A percentile compares a stretch with the other conserved stretches of the same genome.
phyloP scores from a whole-genome alignment of 2,888 invertebrate species.

The Petrolisthes manimaculis region DNA sequence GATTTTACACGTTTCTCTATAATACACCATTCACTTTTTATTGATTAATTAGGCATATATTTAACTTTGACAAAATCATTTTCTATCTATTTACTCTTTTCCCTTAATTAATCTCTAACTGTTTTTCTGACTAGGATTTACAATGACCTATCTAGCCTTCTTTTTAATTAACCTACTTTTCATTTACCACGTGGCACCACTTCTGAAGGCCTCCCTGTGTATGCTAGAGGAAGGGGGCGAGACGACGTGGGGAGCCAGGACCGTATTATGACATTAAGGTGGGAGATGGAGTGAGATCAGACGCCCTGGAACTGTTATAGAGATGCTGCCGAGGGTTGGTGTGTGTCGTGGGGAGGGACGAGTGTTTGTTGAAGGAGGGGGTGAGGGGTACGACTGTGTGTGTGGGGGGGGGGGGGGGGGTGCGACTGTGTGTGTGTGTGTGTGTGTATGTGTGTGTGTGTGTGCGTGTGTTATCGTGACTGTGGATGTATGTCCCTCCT shows the following conservation, averaged over 20 bases:
- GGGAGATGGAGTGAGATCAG: background rate
- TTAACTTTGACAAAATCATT: too few relatives aligned
- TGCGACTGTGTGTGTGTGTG: background rate
- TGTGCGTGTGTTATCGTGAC: background rate
- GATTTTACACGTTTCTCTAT: too few relatives aligned
- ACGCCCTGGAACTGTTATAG: background rate
- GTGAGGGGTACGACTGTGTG: background rate
- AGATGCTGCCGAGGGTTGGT: background rate
- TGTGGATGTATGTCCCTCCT: background rate
- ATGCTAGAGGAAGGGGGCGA: background rate
- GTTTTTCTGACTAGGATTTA: too few relatives aligned
- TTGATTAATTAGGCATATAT: too few relatives aligned
- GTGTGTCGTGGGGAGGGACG: background rate
- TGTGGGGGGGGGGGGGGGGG: conserved; percentile 10
- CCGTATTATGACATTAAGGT: conserved; percentile 12
- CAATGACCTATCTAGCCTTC: too few relatives aligned
- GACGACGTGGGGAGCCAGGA: conserved; percentile 5
- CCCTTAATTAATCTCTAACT: too few relatives aligned
- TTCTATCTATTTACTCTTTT: too few relatives aligned
- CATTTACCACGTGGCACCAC: too few relatives aligned
- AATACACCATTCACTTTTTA: too few relatives aligned
- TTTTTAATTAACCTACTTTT: too few relatives aligned
- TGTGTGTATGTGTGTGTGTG: conserved; percentile 1
- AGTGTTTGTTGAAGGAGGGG: background rate
- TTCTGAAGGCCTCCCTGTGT: background rate